Percentiles rank a stretch among this genome's conserved stretches.
These are phyloP conservation scores for Nebria salina DNA, from an alignment of 2,888 invertebrate genomes.

Conservation along the genomic window DNA sequence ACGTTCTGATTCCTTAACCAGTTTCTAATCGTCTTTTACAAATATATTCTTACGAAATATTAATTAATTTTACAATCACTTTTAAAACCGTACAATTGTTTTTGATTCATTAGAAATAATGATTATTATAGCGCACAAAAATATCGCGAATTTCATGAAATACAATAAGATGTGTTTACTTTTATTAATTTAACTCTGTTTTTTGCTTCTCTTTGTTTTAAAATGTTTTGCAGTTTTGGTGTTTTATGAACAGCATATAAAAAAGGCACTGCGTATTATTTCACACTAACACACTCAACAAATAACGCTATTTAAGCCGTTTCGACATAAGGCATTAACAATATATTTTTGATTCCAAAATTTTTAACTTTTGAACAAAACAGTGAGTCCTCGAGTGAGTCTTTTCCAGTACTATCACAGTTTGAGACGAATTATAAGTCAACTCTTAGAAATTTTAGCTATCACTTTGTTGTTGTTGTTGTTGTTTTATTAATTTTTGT, in stretches of 20 bases:
- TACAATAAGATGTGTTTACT: neutral
- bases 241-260: slow-evolving; percentile 50
- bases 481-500: neutral
- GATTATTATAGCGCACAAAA: slow-evolving; percentile 43
- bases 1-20: too few species aligned
- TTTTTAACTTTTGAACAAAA: slow-evolving; percentile 53
- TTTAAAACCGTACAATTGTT: slow-evolving; percentile 42
- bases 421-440: slow-evolving; percentile 42
- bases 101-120: slow-evolving; percentile 25
- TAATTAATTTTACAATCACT: slow-evolving; percentile 19
- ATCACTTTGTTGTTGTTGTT: slow-evolving; percentile 1
- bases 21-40: too few species aligned
- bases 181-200: neutral
- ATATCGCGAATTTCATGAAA: neutral
- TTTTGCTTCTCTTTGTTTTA: neutral
- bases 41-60: too few species aligned
- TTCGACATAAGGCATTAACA: slow-evolving; percentile 57
- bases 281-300: slow-evolving; percentile 52
- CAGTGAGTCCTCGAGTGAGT: slow-evolving; percentile 56
- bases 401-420: slow-evolving; percentile 58
- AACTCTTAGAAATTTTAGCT: neutral
- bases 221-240: slow-evolving; percentile 49
- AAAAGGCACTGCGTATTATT: slow-evolving; percentile 57
- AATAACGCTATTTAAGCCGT: slow-evolving; percentile 53
- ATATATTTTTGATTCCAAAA: slow-evolving; percentile 42